These are phyloP conservation scores for Pelobates cultripes DNA, from an alignment of 2,797 vertebrate species.

Conservation along the genomic window DNA sequence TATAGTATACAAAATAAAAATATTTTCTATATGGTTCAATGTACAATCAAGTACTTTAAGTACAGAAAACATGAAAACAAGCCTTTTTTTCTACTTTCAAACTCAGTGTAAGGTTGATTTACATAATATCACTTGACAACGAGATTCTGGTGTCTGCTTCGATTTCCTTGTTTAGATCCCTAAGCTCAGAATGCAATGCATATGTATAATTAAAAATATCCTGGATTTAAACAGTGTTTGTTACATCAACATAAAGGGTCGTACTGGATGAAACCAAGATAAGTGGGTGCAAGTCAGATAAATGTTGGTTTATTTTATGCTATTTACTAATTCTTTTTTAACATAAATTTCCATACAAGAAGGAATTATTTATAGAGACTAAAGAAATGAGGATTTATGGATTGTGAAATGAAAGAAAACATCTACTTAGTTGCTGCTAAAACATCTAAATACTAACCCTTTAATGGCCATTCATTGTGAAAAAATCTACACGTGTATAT, in stretches of 20 bases:
- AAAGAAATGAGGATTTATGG: neutral
- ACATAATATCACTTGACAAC: conserved; percentile 53
- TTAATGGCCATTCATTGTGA: neutral
- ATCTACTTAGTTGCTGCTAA: neutral
- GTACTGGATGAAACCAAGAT: conserved; percentile 45
- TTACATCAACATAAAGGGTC: conserved; percentile 48
- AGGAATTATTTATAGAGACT: neutral
- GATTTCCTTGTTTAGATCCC: conserved; percentile 46
- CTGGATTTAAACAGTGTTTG: conserved; percentile 47
- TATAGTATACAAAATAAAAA: conserved; percentile 18
- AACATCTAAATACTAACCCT: neutral
- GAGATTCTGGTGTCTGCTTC: conserved; percentile 35
- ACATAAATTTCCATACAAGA: neutral
- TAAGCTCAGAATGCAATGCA: conserved; percentile 53
- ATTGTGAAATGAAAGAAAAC: too few species aligned
- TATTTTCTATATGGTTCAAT: conserved; percentile 49
- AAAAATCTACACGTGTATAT: too few species aligned
- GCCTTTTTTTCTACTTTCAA: conserved; percentile 45
- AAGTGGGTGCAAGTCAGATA: conserved; percentile 4
- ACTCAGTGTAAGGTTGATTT: conserved; percentile 43
- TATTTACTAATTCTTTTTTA: neutral
- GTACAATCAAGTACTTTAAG: conserved; percentile 48
- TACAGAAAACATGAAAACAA: conserved; percentile 39
- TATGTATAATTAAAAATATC: conserved; percentile 55
- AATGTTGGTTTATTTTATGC: neutral